Percentiles rank a stretch among this genome's conserved stretches.
These are phyloP conservation scores for Diarsia dahlii DNA, from an alignment of 2,888 invertebrate species.

Conservation along the genomic window DNA sequence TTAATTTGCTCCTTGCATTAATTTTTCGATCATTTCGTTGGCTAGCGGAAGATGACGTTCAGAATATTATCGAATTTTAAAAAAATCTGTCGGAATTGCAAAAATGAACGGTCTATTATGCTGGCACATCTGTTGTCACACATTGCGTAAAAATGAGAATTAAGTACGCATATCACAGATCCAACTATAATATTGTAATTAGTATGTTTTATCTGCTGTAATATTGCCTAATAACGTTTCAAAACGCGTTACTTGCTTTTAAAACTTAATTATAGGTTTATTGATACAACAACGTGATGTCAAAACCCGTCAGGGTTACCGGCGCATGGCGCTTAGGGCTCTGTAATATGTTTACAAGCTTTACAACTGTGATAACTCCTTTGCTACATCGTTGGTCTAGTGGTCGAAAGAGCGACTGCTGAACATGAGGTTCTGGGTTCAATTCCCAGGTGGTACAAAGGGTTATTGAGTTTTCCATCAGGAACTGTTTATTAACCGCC, in stretches of 20 bases:
- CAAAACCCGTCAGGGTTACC: conserved; percentile 49
- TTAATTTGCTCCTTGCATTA: not conserved
- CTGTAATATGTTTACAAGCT: conserved; percentile 10
- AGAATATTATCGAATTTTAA: not conserved
- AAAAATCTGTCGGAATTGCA: not conserved
- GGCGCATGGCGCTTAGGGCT: conserved; percentile 22
- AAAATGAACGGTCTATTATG: not conserved
- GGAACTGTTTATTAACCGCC: too few species aligned
- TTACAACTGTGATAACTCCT: conserved; percentile 21
- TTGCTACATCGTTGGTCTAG: not conserved
- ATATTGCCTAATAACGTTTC: conserved; percentile 44
- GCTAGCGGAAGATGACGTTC: too few species aligned
- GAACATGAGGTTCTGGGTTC: too few species aligned
- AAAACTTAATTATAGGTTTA: conserved; percentile 58
- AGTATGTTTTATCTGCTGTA: conserved; percentile 47
- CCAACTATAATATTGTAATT: conserved; percentile 50
- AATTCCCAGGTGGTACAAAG: too few species aligned
- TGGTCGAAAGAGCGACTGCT: too few species aligned
- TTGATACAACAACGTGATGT: conserved; percentile 44
- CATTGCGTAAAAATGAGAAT: conserved; percentile 36
- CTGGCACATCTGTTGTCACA: conserved; percentile 14
- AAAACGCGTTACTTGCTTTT: conserved; percentile 35
- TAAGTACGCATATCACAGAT: conserved; percentile 22
- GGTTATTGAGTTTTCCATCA: too few species aligned
- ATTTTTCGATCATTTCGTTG: not conserved